These are phyloP conservation scores for Hozukius guyotensis DNA, from an alignment of 2,797 vertebrate species.

Conservation along the genomic window DNA sequence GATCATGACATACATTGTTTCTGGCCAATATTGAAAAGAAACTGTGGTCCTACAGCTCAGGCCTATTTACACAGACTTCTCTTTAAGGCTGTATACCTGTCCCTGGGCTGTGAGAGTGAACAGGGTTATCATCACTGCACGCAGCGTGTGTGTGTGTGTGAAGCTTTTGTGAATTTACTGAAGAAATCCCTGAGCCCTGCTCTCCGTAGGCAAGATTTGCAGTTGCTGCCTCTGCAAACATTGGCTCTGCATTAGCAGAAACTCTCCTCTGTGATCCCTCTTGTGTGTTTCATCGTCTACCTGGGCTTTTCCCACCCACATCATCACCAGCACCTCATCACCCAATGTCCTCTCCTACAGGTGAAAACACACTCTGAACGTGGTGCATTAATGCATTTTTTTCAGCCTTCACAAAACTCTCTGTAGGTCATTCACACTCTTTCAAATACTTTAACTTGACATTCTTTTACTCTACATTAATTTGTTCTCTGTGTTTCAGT, in stretches of 20 bases:
- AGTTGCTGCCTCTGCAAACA: slow-evolving; percentile 62
- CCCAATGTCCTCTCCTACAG: slow-evolving; percentile 2
- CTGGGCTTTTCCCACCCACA: slow-evolving; percentile 26
- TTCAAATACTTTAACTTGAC: neutral
- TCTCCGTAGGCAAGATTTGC: slow-evolving; percentile 40
- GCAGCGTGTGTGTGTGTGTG: neutral
- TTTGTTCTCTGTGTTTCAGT: neutral
- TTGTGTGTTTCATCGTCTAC: slow-evolving; percentile 3
- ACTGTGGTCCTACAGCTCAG: neutral
- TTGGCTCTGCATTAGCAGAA: slow-evolving; percentile 42
- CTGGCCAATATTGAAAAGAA: neutral
- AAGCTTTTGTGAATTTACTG: slow-evolving; percentile 52
- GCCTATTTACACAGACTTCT: neutral
- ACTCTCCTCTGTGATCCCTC: slow-evolving; percentile 29
- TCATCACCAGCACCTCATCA: slow-evolving; percentile 10
- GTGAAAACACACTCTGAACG: slow-evolving; percentile 5
- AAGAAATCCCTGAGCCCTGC: slow-evolving; percentile 45
- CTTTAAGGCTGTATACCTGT: slow-evolving; percentile 1
- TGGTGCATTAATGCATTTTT: slow-evolving; percentile 10
- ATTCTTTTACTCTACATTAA: neutral
- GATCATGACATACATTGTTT: neutral
- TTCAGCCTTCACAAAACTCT: slow-evolving; percentile 7
- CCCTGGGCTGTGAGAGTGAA: slow-evolving; percentile 21
- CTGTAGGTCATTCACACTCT: neutral
- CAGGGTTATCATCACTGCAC: slow-evolving; percentile 40